Base-by-base conservation (phyloP, 2,113 vertebrate species). In the Paratilapia polleni region DNA sequence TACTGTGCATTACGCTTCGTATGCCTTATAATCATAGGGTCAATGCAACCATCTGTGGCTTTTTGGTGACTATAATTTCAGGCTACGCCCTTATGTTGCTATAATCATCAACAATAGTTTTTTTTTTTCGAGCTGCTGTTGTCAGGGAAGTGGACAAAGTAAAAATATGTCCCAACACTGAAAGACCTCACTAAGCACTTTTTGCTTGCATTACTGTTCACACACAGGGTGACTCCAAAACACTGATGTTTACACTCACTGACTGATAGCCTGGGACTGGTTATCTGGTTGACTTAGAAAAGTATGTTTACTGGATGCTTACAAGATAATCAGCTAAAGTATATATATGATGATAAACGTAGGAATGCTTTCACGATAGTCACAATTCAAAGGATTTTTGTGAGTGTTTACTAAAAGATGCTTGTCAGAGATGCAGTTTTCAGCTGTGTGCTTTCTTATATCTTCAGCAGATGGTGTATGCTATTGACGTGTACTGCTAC, bases 1-100 rank as follows among this genome's bases (percentile, higher is more conserved):
- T 43, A 77, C 85, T 83, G 78, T 86, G 63, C 59, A 74, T 92
- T 81, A 74, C 77, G 52, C 62, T 68, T 19, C 47, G 68, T 41
- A 56, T 62, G 64, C 73, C 87, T 88, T 85, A 62, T 84, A 90
- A 90, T 92, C 41, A 90, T 57, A 76, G 75, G 82, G 79, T 87
- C 60, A 68, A 73, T 41, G 86, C 81, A 91, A 78, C n/a, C 89
- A 86, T 83, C 81, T 84, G 80, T 59, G 87, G 75, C 60, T 76
- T 88, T 77, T 54, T 74, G 76, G 14, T 79, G 47, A 82, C 56
- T 78, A 63, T 90, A 81, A 91, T 92, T 89, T 74, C 22, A 86
- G 77, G 59, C 82, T 86, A 86, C 78, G 19, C 85, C 83, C 79
- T 60, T 17, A 58, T 83, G 75, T 64, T 79, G 52, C 78, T 70